These are phyloP conservation scores for Bubo scandiacus DNA, from an alignment of 2,113 vertebrate genomes.

Conservation along the genomic window DNA sequence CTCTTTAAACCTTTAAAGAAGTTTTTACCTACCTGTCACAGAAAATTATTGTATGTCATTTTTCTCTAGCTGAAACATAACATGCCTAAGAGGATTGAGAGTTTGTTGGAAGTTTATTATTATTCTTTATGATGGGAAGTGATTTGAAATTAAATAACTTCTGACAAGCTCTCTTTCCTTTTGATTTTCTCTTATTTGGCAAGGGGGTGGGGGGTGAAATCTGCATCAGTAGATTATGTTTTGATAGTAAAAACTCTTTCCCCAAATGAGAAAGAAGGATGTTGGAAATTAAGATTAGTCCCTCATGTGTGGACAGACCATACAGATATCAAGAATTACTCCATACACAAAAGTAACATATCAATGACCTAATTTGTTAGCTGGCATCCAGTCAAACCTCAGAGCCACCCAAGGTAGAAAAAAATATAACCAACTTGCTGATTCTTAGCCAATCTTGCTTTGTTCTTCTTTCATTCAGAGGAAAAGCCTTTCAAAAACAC, in stretches of 20 bases:
- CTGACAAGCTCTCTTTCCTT: background rate
- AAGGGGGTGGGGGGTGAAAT: background rate
- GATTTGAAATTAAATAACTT: background rate
- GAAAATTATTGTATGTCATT: background rate
- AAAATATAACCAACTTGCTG: background rate
- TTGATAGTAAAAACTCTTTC: background rate
- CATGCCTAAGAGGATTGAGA: background rate
- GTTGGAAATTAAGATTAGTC: background rate
- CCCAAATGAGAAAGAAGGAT: background rate
- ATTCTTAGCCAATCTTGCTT: conserved; percentile 16
- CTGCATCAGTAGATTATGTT: background rate
- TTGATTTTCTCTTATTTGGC: background rate
- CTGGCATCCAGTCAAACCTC: conserved; percentile 39
- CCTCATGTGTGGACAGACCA: background rate
- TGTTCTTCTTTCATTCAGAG: conserved; percentile 25
- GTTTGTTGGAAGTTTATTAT: background rate
- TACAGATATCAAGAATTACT: background rate
- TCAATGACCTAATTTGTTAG: conserved; percentile 46
- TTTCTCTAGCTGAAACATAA: background rate
- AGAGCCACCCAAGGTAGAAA: conserved; percentile 27
- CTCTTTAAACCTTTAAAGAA: background rate
- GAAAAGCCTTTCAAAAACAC: conserved; percentile 28
- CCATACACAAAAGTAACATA: background rate
- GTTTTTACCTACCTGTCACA: background rate
- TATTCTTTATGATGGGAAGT: background rate